A percentile compares a stretch with the other conserved stretches of the same genome.
phyloP scores from a whole-genome alignment of 2,113 vertebrate genomes.

The Colossoma macropomum region DNA sequence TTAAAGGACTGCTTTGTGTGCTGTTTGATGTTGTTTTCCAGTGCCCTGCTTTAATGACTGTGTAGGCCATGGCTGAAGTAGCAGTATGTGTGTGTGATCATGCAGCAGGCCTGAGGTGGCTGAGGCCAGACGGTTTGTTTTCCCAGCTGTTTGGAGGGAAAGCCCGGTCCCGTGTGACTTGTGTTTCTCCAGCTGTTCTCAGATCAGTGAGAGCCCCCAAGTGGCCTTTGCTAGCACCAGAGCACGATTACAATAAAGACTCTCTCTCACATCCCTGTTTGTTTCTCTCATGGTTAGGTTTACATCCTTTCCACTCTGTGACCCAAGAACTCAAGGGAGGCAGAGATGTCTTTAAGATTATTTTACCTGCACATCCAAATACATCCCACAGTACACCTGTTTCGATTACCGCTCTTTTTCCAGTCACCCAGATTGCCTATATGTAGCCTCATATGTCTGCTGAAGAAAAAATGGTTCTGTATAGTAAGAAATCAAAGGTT shows the following conservation, averaged over 20 bases:
- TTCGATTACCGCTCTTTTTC: not conserved
- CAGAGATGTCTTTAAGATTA: not conserved
- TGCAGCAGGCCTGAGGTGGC: conserved; percentile 42
- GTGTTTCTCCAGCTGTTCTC: conserved; percentile 81
- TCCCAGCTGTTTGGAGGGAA: conserved; percentile 81
- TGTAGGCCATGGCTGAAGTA: conserved; percentile 21
- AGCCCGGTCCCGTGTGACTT: conserved; percentile 73
- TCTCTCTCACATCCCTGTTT: conserved; percentile 32
- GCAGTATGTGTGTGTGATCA: conserved; percentile 30
- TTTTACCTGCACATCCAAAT: not conserved
- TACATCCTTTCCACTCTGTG: not conserved
- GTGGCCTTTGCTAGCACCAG: conserved; percentile 25
- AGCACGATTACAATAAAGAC: conserved; percentile 32
- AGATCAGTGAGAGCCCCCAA: conserved; percentile 70
- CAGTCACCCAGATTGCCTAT: too few relatives aligned
- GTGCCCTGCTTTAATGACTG: conserved; percentile 27
- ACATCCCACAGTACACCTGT: not conserved
- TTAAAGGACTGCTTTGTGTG: conserved; percentile 21
- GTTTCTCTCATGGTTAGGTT: conserved; percentile 17
- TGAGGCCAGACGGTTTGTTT: conserved; percentile 67
- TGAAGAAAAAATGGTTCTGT: too few relatives aligned
- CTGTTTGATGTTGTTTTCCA: conserved; percentile 44
- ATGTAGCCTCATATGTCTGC: too few relatives aligned
- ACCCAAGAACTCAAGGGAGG: not conserved
- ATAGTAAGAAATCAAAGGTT: too few relatives aligned